Evolutionary conservation across 2,113 vertebrate genomes (phyloP).

Genomic region (Dendropsophus ebraccatus): DNA sequence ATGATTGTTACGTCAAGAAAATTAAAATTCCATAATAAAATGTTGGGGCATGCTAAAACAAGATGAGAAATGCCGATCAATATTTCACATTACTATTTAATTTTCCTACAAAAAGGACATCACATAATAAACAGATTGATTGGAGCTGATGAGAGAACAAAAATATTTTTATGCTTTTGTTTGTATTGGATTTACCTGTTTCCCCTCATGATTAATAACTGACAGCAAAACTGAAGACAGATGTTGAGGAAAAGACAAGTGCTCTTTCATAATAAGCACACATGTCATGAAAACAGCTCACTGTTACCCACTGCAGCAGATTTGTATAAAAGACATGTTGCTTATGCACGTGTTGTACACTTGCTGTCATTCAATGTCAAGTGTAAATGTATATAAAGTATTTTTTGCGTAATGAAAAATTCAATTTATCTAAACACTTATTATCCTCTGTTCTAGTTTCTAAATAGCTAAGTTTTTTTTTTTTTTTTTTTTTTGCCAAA

Average conservation of each 20-base stretch:
- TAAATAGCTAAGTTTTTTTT: not conserved
- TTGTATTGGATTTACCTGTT: not conserved
- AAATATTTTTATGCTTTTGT: not conserved
- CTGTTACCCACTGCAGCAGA: not conserved
- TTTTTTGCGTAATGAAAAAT: not conserved
- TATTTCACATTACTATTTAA: no score
- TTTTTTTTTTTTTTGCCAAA: not conserved
- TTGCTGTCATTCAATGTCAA: constrained; percentile 21
- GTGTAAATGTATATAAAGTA: not conserved
- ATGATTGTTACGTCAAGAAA: no score
- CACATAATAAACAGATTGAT: no score
- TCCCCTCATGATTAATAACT: not conserved
- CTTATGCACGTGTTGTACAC: not conserved
- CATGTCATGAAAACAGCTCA: constrained; percentile 6
- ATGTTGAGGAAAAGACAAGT: constrained; percentile 4
- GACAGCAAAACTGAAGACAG: constrained; percentile 3
- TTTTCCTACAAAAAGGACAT: no score
- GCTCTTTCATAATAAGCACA: constrained; percentile 1
- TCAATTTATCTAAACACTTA: not conserved
- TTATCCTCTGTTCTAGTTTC: not conserved
- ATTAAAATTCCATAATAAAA: no score
- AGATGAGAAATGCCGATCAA: no score
- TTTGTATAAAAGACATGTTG: constrained; percentile 20
- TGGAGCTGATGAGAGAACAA: no score
- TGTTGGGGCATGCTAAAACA: no score